A percentile compares a stretch with the other conserved stretches of the same genome.
These are phyloP conservation scores for Mercenaria mercenaria DNA, from an alignment of 1,140 invertebrate genomes.

Conservation along the genomic window DNA sequence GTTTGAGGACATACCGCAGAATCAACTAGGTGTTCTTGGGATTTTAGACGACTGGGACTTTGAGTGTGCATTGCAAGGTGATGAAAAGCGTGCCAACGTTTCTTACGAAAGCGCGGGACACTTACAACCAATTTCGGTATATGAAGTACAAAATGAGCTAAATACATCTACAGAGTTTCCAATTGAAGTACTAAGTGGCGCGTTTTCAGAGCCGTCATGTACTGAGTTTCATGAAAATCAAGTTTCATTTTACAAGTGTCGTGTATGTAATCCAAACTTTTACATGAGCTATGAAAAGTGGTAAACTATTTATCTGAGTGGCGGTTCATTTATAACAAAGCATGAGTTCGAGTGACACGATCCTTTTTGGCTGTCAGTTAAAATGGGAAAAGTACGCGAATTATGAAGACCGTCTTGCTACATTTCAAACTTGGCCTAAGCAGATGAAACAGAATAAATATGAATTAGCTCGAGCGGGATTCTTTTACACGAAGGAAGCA, in stretches of 20 bases:
- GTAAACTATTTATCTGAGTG: neutral
- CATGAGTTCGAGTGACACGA: conserved; percentile 3
- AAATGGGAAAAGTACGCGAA: conserved; percentile 11
- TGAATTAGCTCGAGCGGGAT: conserved; percentile 2
- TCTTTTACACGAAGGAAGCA: conserved; percentile 36
- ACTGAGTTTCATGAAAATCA: conserved; percentile 4
- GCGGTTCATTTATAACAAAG: too few relatives aligned
- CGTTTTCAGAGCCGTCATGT: neutral
- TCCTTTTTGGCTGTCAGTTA: conserved; percentile 23
- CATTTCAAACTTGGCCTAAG: conserved; percentile 8
- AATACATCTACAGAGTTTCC: neutral
- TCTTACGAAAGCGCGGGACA: neutral
- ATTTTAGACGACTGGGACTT: neutral
- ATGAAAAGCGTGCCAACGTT: conserved; percentile 5
- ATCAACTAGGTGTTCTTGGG: neutral
- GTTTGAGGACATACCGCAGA: conserved; percentile 25
- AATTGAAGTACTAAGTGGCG: neutral
- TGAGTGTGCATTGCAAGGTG: neutral
- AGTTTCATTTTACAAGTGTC: neutral
- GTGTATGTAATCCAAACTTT: too few relatives aligned
- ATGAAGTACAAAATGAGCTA: neutral
- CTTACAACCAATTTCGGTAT: neutral
- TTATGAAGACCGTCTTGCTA: conserved; percentile 11
- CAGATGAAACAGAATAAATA: conserved; percentile 44
- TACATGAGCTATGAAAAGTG: conserved; percentile 8